A percentile compares a stretch with the other conserved stretches of the same genome.
Evolutionary conservation across 2,113 vertebrate species (phyloP).

Genomic region (Melospiza melodia): DNA sequence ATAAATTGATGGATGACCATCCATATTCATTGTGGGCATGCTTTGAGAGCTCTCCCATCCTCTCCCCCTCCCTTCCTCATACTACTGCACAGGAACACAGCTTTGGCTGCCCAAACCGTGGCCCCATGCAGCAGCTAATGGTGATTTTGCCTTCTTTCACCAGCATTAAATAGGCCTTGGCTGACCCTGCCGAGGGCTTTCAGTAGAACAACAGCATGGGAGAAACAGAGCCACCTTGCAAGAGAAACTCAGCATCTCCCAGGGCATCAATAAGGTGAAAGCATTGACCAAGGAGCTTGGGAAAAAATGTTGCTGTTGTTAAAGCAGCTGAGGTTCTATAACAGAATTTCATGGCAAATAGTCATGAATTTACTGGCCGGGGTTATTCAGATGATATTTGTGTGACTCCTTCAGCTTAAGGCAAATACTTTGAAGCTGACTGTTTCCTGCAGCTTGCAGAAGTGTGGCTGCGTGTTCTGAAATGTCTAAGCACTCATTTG

Average conservation of each 20-base stretch:
- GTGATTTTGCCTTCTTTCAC: conserved; percentile 30
- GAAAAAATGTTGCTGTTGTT: neutral
- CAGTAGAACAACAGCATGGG: conserved; percentile 24
- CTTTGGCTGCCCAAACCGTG: neutral
- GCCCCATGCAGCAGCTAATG: conserved; percentile 40
- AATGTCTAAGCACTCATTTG: conserved; percentile 37
- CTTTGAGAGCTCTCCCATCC: conserved; percentile 46
- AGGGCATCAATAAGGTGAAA: conserved; percentile 20
- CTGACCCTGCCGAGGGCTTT: conserved; percentile 37
- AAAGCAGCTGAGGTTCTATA: conserved; percentile 5
- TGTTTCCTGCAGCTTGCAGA: conserved; percentile 26
- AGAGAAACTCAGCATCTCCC: conserved; percentile 17
- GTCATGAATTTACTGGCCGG: neutral
- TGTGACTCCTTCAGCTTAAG: conserved; percentile 41
- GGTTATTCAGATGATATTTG: conserved; percentile 14
- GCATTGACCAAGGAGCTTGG: conserved; percentile 31
- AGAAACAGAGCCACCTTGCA: conserved; percentile 20
- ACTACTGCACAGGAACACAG: neutral
- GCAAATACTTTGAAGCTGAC: conserved; percentile 62
- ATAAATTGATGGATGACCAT: conserved; percentile 78
- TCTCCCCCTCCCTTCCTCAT: conserved; percentile 3
- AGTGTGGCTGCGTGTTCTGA: conserved; percentile 51
- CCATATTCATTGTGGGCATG: conserved; percentile 63
- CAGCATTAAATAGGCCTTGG: conserved; percentile 28
- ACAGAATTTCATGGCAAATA: conserved; percentile 14